Conservation (phyloP, 2,888 invertebrate species). For the Nebria brevicollis region DNA sequence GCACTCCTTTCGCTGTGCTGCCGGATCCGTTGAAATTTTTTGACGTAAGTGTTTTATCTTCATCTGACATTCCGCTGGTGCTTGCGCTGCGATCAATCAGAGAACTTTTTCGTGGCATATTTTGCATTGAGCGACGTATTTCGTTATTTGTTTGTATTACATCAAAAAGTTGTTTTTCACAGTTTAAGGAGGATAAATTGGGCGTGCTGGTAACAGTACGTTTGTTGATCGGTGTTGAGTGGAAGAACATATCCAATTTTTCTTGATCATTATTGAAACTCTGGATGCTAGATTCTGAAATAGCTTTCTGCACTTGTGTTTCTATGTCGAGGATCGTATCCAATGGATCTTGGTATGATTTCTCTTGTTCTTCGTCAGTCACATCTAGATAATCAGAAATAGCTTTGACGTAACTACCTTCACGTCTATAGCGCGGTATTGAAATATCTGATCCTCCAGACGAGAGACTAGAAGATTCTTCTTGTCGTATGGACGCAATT, state of each 20-base stretch:
- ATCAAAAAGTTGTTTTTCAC: slow-evolving; percentile 43
- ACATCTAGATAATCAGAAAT: slow-evolving; percentile 56
- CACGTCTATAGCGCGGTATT: slow-evolving; percentile 51
- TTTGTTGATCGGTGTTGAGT: slow-evolving; percentile 54
- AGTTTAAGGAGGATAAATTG: slow-evolving; percentile 65
- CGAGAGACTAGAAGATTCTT: slow-evolving; percentile 50
- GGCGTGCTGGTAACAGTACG: slow-evolving; percentile 68
- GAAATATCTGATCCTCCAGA: slow-evolving; percentile 50
- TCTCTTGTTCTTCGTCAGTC: slow-evolving; percentile 65
- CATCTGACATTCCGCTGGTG: slow-evolving; percentile 60
- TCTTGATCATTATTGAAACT: slow-evolving; percentile 52
- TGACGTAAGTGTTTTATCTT: slow-evolving; percentile 56
- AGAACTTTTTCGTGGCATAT: slow-evolving; percentile 68
- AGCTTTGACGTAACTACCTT: slow-evolving; percentile 61
- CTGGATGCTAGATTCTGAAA: slow-evolving; percentile 60
- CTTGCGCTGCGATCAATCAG: slow-evolving; percentile 59
- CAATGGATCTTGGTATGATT: slow-evolving; percentile 65
- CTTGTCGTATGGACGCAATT: slow-evolving; percentile 23
- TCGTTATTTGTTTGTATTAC: slow-evolving; percentile 60
- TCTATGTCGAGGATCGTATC: slow-evolving; percentile 59
- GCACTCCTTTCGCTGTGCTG: slow-evolving; percentile 68
- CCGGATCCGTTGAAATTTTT: slow-evolving; percentile 56
- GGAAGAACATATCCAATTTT: slow-evolving; percentile 52
- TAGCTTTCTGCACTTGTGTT: slow-evolving; percentile 59
- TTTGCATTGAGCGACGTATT: slow-evolving; percentile 69